Evolutionary conservation across 2,888 invertebrate species (phyloP), one percentile per base, ranked within the genome.

Genomic region (Steinernema hermaphroditum): DNA sequence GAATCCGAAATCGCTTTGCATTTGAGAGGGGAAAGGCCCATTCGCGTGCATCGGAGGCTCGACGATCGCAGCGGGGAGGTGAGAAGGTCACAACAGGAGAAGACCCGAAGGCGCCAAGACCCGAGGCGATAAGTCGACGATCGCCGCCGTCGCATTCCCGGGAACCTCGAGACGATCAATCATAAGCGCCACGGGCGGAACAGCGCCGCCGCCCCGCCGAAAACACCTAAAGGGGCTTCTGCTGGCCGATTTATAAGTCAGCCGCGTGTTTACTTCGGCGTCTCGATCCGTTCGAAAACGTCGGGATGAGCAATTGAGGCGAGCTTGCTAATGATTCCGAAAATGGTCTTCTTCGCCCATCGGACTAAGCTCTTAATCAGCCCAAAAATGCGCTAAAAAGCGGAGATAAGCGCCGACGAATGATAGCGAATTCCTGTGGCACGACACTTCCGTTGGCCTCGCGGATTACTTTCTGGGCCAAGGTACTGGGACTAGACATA

Each of bases 11-110:
- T 6, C 27, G 54, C 54, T 27, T 54, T 54, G 54, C 54, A 54
- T 54, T 54, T 54, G n/a, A 19, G 27, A 9, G 54, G 16, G 46
- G 46, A 16, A 46, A 46, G 16, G 46, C 46, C 9, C 16, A 9
- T 54, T 54, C 27, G 54, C 54, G 54, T 54, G 54, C 54, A 54
- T 14, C 54, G 54, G 24, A 54, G 54, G n/a, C n/a, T n/a, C n/a
- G n/a, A n/a, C n/a, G n/a, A n/a, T n/a, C n/a, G n/a, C n/a, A n/a
- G n/a, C n/a, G n/a, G n/a, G n/a, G n/a, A n/a, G n/a, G n/a, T n/a
- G n/a, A n/a, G n/a, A n/a, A n/a, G n/a, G n/a, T 37, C 37, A 37
- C 37, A 37, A 27, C 54, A 54, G 27, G n/a, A 54, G 54, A 54
- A 54, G 54, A 54, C 54, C 54, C 22, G 27, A 54, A 27, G 54